Conservation (phyloP, 2,113 vertebrate species). For the Nyctereutes procyonoides region DNA sequence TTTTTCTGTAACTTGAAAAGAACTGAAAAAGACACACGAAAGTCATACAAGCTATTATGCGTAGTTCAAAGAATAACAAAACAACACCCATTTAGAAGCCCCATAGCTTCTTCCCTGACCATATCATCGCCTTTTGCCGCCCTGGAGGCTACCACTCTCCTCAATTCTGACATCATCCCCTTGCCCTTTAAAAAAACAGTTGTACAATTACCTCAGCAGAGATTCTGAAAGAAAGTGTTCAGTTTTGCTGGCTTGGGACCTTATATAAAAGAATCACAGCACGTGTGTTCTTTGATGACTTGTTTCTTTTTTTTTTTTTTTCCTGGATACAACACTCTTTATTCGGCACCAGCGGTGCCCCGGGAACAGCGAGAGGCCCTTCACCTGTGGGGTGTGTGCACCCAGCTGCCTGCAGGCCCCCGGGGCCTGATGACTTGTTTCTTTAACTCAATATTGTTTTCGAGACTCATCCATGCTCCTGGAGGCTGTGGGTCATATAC, state of each 20-base stretch:
- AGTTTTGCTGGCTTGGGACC: neutral
- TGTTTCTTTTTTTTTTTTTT: no score
- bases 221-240: neutral
- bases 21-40: neutral
- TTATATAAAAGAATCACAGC: neutral
- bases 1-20: neutral
- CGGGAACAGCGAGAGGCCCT: no score
- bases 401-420: no score
- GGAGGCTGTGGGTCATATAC: neutral
- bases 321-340: no score
- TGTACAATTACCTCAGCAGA: neutral
- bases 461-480: rapidly evolving
- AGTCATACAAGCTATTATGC: neutral
- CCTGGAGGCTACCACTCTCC: neutral
- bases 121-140: rapidly evolving
- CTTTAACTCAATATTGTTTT: neutral
- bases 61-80: neutral
- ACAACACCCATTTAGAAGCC: neutral
- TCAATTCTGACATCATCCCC: neutral
- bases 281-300: neutral
- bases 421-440: neutral
- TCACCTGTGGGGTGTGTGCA: no score
- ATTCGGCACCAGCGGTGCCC: no score
- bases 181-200: neutral
- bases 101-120: neutral